Conservation (phyloP, 1,140 invertebrate genomes). For the Sesamia nonagrioides region DNA sequence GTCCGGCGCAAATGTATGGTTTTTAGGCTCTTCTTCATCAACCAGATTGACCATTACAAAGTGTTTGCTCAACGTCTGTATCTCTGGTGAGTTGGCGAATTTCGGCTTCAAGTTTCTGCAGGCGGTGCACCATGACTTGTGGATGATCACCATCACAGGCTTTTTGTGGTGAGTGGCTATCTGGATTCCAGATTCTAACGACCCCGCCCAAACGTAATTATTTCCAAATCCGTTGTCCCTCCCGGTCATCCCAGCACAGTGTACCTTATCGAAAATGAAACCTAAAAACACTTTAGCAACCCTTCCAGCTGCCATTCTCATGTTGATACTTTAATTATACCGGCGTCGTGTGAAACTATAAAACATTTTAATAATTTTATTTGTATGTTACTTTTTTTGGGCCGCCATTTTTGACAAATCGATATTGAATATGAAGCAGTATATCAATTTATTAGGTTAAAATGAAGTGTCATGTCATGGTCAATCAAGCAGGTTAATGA, state of each 20-base stretch:
- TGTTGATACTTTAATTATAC: slow-evolving; percentile 35
- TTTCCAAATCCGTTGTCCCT: slow-evolving; percentile 82
- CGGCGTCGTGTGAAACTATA: slow-evolving; percentile 51
- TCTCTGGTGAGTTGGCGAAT: slow-evolving; percentile 87
- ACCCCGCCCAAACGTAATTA: slow-evolving; percentile 81
- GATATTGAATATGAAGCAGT: slow-evolving; percentile 43
- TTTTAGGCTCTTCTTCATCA: slow-evolving; percentile 88
- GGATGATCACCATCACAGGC: slow-evolving; percentile 89
- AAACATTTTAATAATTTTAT: slow-evolving; percentile 63
- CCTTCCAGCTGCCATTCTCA: slow-evolving; percentile 66
- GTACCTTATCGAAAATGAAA: slow-evolving; percentile 65
- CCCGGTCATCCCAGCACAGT: slow-evolving; percentile 64
- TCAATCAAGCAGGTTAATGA: slow-evolving; percentile 17
- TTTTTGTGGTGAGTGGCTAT: slow-evolving; percentile 83
- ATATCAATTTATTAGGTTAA: too few relatives aligned
- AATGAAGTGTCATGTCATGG: slow-evolving; percentile 7
- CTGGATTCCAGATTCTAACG: slow-evolving; percentile 86
- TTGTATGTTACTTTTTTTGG: slow-evolving; percentile 45
- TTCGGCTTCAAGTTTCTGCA: slow-evolving; percentile 89
- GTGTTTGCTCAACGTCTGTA: slow-evolving; percentile 87
- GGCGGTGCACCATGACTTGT: slow-evolving; percentile 90
- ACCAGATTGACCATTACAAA: slow-evolving; percentile 89
- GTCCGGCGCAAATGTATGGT: slow-evolving; percentile 86
- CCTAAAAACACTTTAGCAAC: slow-evolving; percentile 69
- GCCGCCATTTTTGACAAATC: slow-evolving; percentile 64